Base-by-base conservation (phyloP, 2,888 invertebrate species). In the Thereva unica region DNA sequence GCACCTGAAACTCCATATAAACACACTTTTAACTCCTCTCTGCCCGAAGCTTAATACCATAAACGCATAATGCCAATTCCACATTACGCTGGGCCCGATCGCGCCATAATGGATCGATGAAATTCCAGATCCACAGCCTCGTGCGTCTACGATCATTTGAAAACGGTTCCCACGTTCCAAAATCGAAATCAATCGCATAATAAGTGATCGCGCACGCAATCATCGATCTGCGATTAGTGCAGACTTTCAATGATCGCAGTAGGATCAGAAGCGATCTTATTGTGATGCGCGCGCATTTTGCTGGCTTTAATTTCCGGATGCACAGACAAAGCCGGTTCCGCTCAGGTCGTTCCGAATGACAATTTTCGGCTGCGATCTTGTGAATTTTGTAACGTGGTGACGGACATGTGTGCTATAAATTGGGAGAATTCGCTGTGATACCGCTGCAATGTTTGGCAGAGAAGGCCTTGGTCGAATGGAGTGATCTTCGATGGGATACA, bases 301-400 rank as follows among this genome's bases (percentile, higher is more conserved):
- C 61, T 54, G 49, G 34, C 64, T 63, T 57, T 68, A 69, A 72
- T 72, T 72, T 71, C 71, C 70, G 73, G 73, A 73, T 72, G 72
- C 71, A 70, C 63, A 70, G 72, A 75, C 73, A 74, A 75, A 73
- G 71, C 72, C 23, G 73, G 74, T 75, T 75, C 74, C 75, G 75
- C 73, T 73, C 72, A 71, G 73, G 72, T 74, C 72, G 68, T 61
- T 70, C 72, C 49, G 38, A 47, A 59, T 59, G 59, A 59, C 45
- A 59, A 23, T 23, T 47, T 59, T 23, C 23, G 23, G 23, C 23
- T 23, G 23, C 23, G 23, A 23, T 59, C 59, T 45, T 59, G 47
- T 59, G 59, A 23, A 23, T 23, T 37, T 9, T 37, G 57, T 44
- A 10, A n/a, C 37, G 5, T 10, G 35, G 9, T 7, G 5, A 52